Base-by-base conservation (phyloP, 2,113 vertebrate genomes). In the Pygoscelis antarcticus region DNA sequence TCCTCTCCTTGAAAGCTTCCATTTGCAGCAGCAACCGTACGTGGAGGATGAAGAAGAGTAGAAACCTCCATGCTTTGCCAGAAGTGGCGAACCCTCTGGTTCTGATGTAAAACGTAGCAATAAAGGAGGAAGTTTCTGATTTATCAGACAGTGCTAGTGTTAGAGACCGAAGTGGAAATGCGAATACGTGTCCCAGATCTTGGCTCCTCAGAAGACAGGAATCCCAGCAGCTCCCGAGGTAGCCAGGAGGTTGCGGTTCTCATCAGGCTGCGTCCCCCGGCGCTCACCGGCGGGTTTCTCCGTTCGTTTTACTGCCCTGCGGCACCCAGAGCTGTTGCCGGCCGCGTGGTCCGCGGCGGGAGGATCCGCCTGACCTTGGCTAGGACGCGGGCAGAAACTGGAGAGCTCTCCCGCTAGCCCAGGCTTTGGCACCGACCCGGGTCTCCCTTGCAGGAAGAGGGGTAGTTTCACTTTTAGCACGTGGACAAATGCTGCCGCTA, bases 331-430 rank as follows among this genome's bases (percentile, higher is more conserved):
- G 51, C 81, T 76, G 69, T 34, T 0, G 1, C 8, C 0, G 1
- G 16, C 36, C 0, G 0, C 0, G 0, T 1, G 3, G 22, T 10
- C 40, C 32, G 12, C 0, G 4, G 12, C 0, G 0, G 12, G 29
- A 66, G 34, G 18, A 8, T 51, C 66, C 47, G n/a, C 69, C 26
- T 29, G 32, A 1, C 2, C 0, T 1, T 15, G 16, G 13, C 57
- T 8, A 11, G 44, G 29, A 3, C 54, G 6, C 0, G 0, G 40
- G 51, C 60, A 47, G 60, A 3, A 60, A 13, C 4, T 1, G 10
- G n/a, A 32, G 55, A 47, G 36, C 47, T 72, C 17, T 51, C 10
- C 34, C 7, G 8, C 17, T 60, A 15, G 10, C 13, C 54, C 17
- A 7, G 61, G 26, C 32, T 69, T 30, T 42, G 78, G 21, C 32